Conservation (phyloP, 2,113 vertebrate species). For the Sclerurus mexicanus region DNA sequence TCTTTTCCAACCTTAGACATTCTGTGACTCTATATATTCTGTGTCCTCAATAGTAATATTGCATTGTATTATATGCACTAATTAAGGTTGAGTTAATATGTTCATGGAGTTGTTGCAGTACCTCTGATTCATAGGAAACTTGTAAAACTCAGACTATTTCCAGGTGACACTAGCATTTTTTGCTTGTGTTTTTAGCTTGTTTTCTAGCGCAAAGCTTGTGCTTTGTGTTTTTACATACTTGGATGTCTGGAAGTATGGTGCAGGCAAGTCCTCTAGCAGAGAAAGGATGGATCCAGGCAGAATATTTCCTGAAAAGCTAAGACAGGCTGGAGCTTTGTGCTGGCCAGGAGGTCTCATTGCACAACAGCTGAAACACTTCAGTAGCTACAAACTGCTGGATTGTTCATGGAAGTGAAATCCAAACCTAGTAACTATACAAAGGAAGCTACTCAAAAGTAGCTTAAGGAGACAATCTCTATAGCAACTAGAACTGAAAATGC, state of each 20-base stretch:
- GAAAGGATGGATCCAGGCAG: not conserved
- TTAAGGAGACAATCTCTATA: not conserved
- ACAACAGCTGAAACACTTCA: not conserved
- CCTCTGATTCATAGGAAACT: not conserved
- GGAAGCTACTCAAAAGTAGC: not conserved
- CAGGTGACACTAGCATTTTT: not conserved
- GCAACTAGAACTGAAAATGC: not conserved
- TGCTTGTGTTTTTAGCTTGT: not conserved
- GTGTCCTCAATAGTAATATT: not conserved
- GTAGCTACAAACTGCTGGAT: not conserved
- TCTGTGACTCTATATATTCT: not conserved
- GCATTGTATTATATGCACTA: not conserved
- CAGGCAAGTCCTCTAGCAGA: not conserved
- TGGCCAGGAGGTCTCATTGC: not conserved
- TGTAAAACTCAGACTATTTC: not conserved
- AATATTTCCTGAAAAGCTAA: not conserved
- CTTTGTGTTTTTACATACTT: not conserved
- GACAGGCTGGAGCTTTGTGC: not conserved
- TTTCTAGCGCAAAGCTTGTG: not conserved
- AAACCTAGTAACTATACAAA: not conserved
- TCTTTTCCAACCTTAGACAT: not conserved
- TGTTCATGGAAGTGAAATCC: not conserved
- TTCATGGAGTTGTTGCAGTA: not conserved
- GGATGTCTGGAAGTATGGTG: not conserved
- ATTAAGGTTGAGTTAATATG: not conserved